Base-by-base conservation (phyloP, 2,888 invertebrate genomes). In the Elmis aenea region DNA sequence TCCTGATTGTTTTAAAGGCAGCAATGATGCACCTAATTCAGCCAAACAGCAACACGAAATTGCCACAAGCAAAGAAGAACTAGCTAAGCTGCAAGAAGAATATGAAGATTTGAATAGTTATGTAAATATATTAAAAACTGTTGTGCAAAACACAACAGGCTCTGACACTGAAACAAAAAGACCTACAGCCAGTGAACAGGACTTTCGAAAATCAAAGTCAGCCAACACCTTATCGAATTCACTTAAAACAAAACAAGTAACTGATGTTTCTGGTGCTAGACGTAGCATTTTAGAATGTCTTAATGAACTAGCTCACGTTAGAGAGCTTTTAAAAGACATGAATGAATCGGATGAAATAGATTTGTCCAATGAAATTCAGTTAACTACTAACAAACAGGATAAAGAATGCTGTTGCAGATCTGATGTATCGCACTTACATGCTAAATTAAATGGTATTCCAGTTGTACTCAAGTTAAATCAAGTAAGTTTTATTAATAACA, bases 391-490 rank as follows among this genome's bases (percentile, higher is more conserved):
- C 6, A 6, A 12, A 8, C 12, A 26, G n/a, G 26, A 11, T 10
- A 30, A 11, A 12, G 18, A 36, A 9, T 32, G 38, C 16, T 38
- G 42, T 20, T 12, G 13, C 4, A 28, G 27, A 12, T 10, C 18
- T 15, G 22, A 34, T 9, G 14, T 35, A 28, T 34, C 39, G 3
- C 48, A 48, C 28, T 18, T 50, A 5, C 50, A 46, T 28, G 39
- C 42, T 3, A 36, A 25, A 29, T 20, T 50, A 10, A 33, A 37
- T 22, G 48, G 46, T 20, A 42, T 46, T 11, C 39, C 44, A 2
- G 39, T 50, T 29, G 30, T 43, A 9, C 24, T 48, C 1, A 43
- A 40, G 29, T 21, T 50, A 14, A 43, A 42, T 18, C 14, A 45
- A 42, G 50, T 50, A 38, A 13, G 21, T 22, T 21, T 9, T 24